Conservation (phyloP, 2,797 vertebrate species). For the Champsocephalus gunnari region DNA sequence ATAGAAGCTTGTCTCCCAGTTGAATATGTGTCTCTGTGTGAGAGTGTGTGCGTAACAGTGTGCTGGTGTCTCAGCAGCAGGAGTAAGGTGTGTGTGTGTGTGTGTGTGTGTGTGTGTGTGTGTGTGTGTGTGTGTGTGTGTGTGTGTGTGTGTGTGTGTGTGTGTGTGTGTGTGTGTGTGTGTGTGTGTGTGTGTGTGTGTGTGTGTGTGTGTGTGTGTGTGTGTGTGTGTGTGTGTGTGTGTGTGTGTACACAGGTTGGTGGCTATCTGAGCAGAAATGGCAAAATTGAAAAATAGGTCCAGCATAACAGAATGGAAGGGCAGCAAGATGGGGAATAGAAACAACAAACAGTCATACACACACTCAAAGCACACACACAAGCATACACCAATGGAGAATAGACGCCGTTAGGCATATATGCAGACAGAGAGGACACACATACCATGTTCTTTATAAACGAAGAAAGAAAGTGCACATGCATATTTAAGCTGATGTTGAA, state of each 20-base stretch:
- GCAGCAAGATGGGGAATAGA: constrained; percentile 36
- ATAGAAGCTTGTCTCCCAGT: too few relatives aligned
- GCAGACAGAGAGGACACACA: constrained; percentile 16
- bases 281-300: constrained; percentile 83
- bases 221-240: constrained; percentile 26
- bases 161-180: constrained; percentile 4
- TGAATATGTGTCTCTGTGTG: too few relatives aligned
- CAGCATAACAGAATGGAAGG: constrained; percentile 66
- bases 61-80: too few relatives aligned
- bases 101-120: constrained; percentile 32
- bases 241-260: constrained; percentile 29
- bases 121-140: constrained; percentile 51
- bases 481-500: constrained; percentile 19
- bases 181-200: constrained; percentile 52
- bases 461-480: background rate
- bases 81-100: constrained; percentile 36
- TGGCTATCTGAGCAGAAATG: constrained; percentile 76
- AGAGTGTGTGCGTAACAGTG: too few relatives aligned
- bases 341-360: background rate
- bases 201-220: constrained; percentile 30
- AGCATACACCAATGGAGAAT: too few relatives aligned
- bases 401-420: background rate
- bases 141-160: constrained; percentile 26
- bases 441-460: background rate
- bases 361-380: constrained; percentile 4